Base-by-base conservation (phyloP, 1,140 invertebrate species). In the Parasteatoda tepidariorum region DNA sequence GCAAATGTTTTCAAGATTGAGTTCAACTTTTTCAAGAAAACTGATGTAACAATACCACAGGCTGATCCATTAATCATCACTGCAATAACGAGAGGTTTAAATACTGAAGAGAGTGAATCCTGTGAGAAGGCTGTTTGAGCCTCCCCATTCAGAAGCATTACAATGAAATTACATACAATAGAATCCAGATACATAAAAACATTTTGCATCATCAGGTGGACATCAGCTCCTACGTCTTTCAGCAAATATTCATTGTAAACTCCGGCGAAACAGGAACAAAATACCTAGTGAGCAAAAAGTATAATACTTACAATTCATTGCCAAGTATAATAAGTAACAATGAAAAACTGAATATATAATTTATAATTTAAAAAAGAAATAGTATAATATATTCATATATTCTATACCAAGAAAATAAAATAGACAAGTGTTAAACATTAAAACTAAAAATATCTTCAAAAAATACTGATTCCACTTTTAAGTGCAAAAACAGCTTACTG, bases 1-100 rank as follows among this genome's bases (percentile, higher is more conserved):
- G 97, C 97, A 90, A 98, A 98, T 9, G 95, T 97, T 90, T 99
- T 99, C 57, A 98, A 90, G 86, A 98, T 98, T 9, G 97, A 98
- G 89, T 98, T 98, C 75, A 98, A 91, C 84, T 93, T 95, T 87
- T 95, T 95, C 1, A 99, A 90, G 87, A 98, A 98, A 87, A 98
- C 95, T 88, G 95, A 97, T 0, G 97, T 98, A 0, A 97, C 94
- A 86, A 99, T 96, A 28, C 97, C 97, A 74, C 97, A 94, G 1
- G 94, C 92, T 1, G 96, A 94, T 90, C 96, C 97, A 88, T 98
- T 98, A 0, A 96, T 86, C 87, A 97, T 94, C 24, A 98, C 95
- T 15, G 94, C 88, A 30, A 97, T 87, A 0, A 97, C 94, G 88
- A 93, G 92, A 22, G 91, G 91, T 82, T 93, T 62, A 83, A 85